A percentile compares a stretch with the other conserved stretches of the same genome.
Conservation (phyloP, 2,888 invertebrate genomes). For the Nasonovia ribisnigri region DNA sequence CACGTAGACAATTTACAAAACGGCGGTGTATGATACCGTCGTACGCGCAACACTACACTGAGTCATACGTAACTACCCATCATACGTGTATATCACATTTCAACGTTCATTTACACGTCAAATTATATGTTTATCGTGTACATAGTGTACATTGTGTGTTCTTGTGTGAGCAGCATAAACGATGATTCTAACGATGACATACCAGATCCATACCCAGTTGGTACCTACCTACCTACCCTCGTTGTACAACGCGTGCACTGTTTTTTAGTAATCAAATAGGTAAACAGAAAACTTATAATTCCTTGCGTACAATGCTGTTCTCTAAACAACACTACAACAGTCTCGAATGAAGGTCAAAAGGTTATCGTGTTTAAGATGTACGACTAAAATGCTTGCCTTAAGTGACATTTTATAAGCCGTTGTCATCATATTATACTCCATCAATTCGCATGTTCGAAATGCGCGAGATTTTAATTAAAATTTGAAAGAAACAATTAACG, state of each 20-base stretch:
- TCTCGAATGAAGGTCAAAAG: background rate
- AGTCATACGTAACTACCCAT: background rate
- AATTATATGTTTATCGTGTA: background rate
- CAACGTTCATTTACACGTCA: background rate
- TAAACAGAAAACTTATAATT: background rate
- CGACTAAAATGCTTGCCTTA: background rate
- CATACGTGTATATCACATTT: background rate
- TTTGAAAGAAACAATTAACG: background rate
- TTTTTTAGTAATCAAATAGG: slow-evolving; percentile 7
- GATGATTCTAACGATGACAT: background rate
- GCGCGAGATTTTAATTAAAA: background rate
- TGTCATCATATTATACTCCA: slow-evolving; percentile 3
- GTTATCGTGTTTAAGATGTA: background rate
- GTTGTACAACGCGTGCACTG: background rate
- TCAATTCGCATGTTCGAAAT: background rate
- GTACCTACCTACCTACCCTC: background rate
- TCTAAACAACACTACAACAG: background rate
- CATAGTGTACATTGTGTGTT: background rate
- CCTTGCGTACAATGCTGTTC: background rate
- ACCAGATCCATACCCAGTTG: background rate
- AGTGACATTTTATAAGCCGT: background rate
- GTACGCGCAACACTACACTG: background rate
- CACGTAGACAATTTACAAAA: background rate
- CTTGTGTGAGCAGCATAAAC: background rate
- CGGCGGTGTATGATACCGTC: background rate